Percentiles rank a stretch among this genome's conserved stretches.
Evolutionary conservation across 2,888 invertebrate genomes (phyloP).

Genomic region (Caenorhabditis uteleia): DNA sequence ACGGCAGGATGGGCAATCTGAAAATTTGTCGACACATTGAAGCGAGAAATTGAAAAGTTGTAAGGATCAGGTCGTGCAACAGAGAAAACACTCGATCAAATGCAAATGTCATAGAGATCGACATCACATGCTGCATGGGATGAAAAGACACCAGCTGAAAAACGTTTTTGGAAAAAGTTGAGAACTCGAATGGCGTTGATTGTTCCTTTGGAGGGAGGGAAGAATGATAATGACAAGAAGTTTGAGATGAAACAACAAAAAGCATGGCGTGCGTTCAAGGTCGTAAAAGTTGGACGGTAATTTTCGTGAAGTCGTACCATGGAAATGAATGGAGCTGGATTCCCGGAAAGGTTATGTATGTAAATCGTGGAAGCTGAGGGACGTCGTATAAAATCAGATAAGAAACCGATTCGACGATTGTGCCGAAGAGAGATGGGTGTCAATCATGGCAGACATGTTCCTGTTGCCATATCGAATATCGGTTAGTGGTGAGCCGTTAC

Average conservation of each 20-base stretch:
- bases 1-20: conserved; percentile 50
- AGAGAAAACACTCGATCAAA: neutral
- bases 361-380: neutral
- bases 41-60: neutral
- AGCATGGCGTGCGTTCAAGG: neutral
- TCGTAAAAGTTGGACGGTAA: neutral
- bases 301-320: neutral
- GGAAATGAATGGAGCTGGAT: neutral
- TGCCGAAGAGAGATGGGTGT: no score
- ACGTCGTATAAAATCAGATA: no score
- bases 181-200: neutral
- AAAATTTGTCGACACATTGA: conserved; percentile 28
- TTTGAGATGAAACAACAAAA: neutral
- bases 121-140: neutral
- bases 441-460: no score
- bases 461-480: no score
- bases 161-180: neutral
- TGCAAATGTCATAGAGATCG: no score
- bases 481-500: no score
- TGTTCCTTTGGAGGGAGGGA: neutral
- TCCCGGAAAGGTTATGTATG: neutral
- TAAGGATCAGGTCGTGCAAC: neutral
- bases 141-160: neutral
- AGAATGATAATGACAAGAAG: neutral
- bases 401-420: no score